phyloP scores from a whole-genome alignment of 1,140 invertebrate genomes.

The Eumaeus atala region DNA sequence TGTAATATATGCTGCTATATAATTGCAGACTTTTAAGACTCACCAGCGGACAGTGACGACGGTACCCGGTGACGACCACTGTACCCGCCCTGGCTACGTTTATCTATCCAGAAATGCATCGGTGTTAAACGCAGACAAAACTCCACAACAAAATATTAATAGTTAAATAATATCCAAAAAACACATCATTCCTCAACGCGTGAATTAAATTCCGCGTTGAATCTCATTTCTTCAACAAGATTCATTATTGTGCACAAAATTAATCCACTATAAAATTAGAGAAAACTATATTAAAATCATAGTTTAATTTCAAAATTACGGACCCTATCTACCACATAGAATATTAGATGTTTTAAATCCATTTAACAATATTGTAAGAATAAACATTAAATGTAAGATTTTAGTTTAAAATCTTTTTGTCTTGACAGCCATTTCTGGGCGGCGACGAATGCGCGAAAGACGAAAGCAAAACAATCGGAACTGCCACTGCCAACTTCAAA shows the following conservation, averaged over 20 bases:
- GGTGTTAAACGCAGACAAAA: conserved; percentile 20
- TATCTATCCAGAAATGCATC: conserved; percentile 85
- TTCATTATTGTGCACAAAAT: no score
- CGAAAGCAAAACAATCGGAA: conserved; percentile 40
- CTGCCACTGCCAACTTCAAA: conserved; percentile 25
- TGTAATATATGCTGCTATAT: no score
- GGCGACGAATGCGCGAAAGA: conserved; percentile 30
- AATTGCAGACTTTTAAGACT: conserved; percentile 12
- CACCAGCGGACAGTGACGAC: conserved; percentile 71
- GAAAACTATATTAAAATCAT: no score
- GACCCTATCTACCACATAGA: no score
- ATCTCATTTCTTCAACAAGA: no score
- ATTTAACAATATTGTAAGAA: conserved; percentile 2
- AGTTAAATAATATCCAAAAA: neutral
- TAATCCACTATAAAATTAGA: no score
- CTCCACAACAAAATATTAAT: neutral
- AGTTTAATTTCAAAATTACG: no score
- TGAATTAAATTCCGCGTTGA: neutral
- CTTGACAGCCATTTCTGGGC: conserved; percentile 49
- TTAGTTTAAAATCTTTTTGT: conserved; percentile 18
- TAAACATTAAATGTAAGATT: conserved; percentile 1
- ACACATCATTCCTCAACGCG: neutral
- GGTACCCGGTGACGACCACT: conserved; percentile 76
- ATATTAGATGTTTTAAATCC: no score
- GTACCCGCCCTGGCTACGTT: conserved; percentile 80